Conservation (phyloP, 2,888 invertebrate genomes). For the Erebia aethiops region DNA sequence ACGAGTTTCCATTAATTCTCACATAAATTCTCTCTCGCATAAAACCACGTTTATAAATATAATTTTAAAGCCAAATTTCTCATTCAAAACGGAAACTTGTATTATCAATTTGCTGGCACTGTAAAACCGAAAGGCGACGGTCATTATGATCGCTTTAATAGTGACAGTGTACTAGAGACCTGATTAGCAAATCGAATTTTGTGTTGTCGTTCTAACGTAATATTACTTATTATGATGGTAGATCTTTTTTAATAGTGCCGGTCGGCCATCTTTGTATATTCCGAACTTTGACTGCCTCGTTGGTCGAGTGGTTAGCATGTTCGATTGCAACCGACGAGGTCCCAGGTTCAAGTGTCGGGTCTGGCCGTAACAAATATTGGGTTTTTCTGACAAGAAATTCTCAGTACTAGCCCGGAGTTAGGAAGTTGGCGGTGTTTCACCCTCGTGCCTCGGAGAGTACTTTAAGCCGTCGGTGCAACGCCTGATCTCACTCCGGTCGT, state of each 20-base stretch:
- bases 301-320: too few species aligned
- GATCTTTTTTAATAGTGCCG: slow-evolving; percentile 2
- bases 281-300: too few species aligned
- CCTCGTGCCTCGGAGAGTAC: too few species aligned
- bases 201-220: slow-evolving; percentile 54
- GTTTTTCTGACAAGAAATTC: too few species aligned
- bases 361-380: too few species aligned
- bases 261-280: neutral
- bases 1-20: slow-evolving; percentile 40
- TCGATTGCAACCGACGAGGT: too few species aligned
- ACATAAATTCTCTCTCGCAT: slow-evolving; percentile 22
- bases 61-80: slow-evolving; percentile 28
- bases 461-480: too few species aligned
- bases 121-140: slow-evolving; percentile 36
- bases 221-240: slow-evolving; percentile 54
- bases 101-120: slow-evolving; percentile 35
- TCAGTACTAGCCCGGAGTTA: too few species aligned
- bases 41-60: slow-evolving; percentile 26
- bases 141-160: slow-evolving; percentile 40
- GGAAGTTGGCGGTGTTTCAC: too few species aligned
- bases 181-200: slow-evolving; percentile 42
- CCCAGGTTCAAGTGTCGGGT: too few species aligned
- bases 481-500: too few species aligned
- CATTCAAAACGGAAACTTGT: slow-evolving; percentile 38
- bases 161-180: slow-evolving; percentile 40